Conservation (phyloP, 30 jellyfish, hydroid and myxozoan genomes). For the Mastigias papua region DNA sequence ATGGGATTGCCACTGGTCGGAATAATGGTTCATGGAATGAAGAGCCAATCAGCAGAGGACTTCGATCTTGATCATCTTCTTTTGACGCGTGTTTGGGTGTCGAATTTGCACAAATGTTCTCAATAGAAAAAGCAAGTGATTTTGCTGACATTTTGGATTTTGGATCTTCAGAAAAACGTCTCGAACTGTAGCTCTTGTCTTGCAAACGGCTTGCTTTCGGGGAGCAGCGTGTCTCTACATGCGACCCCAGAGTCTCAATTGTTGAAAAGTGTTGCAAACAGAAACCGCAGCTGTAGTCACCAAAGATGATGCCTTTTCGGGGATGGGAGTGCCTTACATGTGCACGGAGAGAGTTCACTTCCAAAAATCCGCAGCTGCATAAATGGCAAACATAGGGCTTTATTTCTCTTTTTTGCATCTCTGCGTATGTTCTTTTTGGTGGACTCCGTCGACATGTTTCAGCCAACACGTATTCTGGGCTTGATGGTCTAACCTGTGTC, state of each 20-base stretch:
- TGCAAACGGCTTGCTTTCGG: neutral
- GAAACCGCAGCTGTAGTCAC: constrained; percentile 81
- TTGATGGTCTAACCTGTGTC: constrained; percentile 21
- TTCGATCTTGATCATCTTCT: neutral
- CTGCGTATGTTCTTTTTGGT: constrained; percentile 25
- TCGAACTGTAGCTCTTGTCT: neutral
- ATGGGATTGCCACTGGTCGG: constrained; percentile 9
- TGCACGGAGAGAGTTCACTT: constrained; percentile 87
- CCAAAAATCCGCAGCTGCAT: constrained; percentile 95
- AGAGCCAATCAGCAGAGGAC: neutral
- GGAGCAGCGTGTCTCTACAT: constrained; percentile 24
- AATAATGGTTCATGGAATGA: constrained; percentile 8
- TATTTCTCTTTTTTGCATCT: constrained; percentile 27
- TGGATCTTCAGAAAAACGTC: neutral
- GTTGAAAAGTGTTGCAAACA: constrained; percentile 66
- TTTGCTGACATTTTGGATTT: constrained; percentile 55
- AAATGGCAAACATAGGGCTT: constrained; percentile 91
- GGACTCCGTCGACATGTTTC: constrained; percentile 20
- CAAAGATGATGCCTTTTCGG: constrained; percentile 77
- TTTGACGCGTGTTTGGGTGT: constrained; percentile 8
- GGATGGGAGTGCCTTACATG: constrained; percentile 98
- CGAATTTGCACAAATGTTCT: constrained; percentile 58
- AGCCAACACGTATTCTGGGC: constrained; percentile 60
- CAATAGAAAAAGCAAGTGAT: constrained; percentile 80
- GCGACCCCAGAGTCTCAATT: constrained; percentile 73